Evolutionary conservation across 2,113 vertebrate genomes (phyloP), one percentile per base, ranked within the genome.

Genomic region (Tamias sibiricus): DNA sequence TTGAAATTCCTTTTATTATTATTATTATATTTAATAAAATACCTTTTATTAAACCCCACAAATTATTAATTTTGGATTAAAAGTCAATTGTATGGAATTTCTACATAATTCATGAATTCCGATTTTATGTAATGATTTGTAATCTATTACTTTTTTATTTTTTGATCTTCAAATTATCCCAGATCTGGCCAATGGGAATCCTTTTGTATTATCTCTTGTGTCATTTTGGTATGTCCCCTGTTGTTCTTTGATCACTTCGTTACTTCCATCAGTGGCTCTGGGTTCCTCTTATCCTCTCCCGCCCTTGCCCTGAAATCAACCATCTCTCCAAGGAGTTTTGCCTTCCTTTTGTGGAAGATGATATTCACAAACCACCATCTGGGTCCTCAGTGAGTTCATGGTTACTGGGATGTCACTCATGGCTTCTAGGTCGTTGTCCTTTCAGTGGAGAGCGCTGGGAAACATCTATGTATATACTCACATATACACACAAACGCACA

Each of bases 51-150:
- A 77, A 93, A 59, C 6, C n/a, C 30, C 57, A 88, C 30, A 80
- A 80, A 57, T 69, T 84, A 32, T 91, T 91, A 69, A 54, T 47
- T 66, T 91, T 71, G 44, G 13, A 9, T 42, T 92, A 57, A 74
- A 90, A 89, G 9, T 64, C 42, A 86, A 20, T 90, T 76, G 4
- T 77, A 44, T 77, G 13, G 13, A n/a, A 85, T 76, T 71, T 24
- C 84, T 88, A n/a, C 20, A 62, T 28, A 26, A 91, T 26, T 89
- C 68, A 89, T 24, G 6, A 14, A 81, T 88, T 88, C 30, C 20
- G 77, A 30, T 74, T 90, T 96, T 90, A 59, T 81, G 86, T 71
- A 90, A 47, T 84, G 86, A 68, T 26, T 87, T 80, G 19, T 13
- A 68, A 75, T 81, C 35, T 83, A 64, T 92, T 75, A 52, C 12